Evolutionary conservation across 2,888 invertebrate species (phyloP).

Genomic region (Rhynchonema sp.): DNA sequence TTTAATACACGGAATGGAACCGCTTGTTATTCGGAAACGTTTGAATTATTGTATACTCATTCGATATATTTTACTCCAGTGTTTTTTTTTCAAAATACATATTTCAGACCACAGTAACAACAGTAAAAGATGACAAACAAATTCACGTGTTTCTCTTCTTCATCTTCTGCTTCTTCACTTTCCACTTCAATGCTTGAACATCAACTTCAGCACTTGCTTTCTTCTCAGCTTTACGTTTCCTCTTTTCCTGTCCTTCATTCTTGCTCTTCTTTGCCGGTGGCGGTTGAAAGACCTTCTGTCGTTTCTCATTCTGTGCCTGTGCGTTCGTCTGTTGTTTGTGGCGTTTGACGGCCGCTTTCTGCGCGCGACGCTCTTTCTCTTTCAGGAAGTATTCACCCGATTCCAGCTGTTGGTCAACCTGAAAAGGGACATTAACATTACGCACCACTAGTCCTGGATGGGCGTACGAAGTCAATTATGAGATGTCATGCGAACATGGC

Average conservation of each 20-base stretch:
- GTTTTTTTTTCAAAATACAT: too few relatives aligned
- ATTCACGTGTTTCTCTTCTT: too few relatives aligned
- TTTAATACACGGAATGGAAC: too few relatives aligned
- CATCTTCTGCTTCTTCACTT: neutral
- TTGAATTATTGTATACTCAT: too few relatives aligned
- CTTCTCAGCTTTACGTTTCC: neutral
- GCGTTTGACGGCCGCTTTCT: constrained; percentile 12
- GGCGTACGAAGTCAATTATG: too few relatives aligned
- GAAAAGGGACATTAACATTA: constrained; percentile 5
- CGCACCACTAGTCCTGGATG: too few relatives aligned
- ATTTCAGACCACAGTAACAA: too few relatives aligned
- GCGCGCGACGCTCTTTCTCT: constrained; percentile 34
- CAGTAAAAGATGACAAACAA: too few relatives aligned
- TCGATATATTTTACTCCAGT: too few relatives aligned
- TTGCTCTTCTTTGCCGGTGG: constrained; percentile 34
- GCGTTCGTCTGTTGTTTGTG: constrained; percentile 45
- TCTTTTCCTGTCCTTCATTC: constrained; percentile 35
- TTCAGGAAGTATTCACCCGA: constrained; percentile 89
- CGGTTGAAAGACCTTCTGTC: constrained; percentile 60
- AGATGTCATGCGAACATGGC: too few relatives aligned
- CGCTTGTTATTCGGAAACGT: too few relatives aligned
- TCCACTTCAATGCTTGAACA: neutral
- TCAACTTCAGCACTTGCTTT: neutral
- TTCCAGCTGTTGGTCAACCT: constrained; percentile 70
- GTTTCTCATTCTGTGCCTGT: constrained; percentile 43